Evolutionary conservation across 2,797 vertebrate species (phyloP).

Genomic region (Carduelis carduelis): DNA sequence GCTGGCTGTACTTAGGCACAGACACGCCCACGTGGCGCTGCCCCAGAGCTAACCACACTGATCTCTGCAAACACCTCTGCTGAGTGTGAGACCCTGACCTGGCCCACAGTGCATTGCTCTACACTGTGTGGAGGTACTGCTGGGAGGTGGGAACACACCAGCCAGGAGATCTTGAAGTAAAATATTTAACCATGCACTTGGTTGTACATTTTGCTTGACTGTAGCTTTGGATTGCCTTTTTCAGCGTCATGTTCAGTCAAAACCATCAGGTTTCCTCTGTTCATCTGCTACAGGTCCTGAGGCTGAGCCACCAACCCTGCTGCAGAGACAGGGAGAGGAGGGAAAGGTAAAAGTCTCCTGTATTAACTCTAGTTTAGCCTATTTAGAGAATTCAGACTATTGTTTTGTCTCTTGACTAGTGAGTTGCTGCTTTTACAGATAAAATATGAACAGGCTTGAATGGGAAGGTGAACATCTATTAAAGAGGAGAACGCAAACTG

Average conservation of each 20-base stretch:
- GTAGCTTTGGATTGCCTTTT: background rate
- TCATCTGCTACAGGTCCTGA: background rate
- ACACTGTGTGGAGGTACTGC: accelerated
- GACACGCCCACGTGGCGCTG: accelerated
- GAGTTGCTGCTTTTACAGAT: background rate
- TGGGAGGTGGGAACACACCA: background rate
- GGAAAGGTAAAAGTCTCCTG: background rate
- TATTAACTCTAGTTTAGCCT: background rate
- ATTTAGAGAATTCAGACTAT: background rate
- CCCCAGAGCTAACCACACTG: background rate
- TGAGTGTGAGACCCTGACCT: background rate
- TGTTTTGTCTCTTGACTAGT: background rate
- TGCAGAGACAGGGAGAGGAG: background rate
- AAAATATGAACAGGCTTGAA: background rate
- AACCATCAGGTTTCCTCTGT: background rate
- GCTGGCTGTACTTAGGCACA: accelerated
- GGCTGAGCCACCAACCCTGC: background rate
- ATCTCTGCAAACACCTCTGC: background rate
- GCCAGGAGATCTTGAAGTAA: background rate
- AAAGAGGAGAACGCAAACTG: background rate
- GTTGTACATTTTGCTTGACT: background rate
- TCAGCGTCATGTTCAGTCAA: background rate
- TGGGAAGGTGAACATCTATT: background rate
- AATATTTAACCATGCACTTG: background rate
- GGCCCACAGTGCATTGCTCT: accelerated